Evolutionary conservation across 2,888 invertebrate genomes (phyloP).

Genomic region (Drosophila yooni): DNA sequence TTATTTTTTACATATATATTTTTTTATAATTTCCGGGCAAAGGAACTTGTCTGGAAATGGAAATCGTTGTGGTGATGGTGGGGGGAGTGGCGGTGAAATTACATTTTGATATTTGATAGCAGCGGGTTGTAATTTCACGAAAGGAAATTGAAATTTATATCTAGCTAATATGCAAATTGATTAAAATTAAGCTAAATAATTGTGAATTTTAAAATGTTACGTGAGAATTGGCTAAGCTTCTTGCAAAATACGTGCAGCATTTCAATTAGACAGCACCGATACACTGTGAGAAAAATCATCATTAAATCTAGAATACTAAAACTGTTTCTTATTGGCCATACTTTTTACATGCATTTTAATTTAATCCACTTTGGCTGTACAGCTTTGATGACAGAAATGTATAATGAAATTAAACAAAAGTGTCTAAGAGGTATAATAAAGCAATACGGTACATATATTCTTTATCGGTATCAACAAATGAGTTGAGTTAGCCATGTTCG

Average conservation of each 20-base stretch:
- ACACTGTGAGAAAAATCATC: not conserved
- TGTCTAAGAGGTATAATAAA: not conserved
- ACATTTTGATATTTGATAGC: constrained; percentile 64
- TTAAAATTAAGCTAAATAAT: constrained; percentile 20
- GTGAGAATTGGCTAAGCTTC: not conserved
- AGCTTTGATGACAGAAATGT: no score
- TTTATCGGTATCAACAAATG: not conserved
- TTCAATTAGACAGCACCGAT: fast-evolving
- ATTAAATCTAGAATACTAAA: not conserved
- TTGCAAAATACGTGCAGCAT: not conserved
- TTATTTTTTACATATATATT: constrained; percentile 12
- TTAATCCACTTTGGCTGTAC: not conserved
- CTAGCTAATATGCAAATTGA: constrained; percentile 57
- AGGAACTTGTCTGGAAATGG: constrained; percentile 62
- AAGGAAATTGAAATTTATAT: constrained; percentile 71
- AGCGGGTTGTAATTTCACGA: constrained; percentile 19
- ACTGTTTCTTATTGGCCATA: not conserved
- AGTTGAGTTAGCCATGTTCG: not conserved
- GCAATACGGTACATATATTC: no score
- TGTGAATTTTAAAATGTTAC: not conserved
- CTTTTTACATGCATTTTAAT: not conserved
- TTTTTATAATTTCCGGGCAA: constrained; percentile 69
- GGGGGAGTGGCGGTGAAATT: constrained; percentile 10
- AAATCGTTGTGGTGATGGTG: constrained; percentile 19
- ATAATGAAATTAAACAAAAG: not conserved